Evolutionary conservation across 2,888 invertebrate genomes (phyloP).

Genomic region (Neuroscelio doddi): DNA sequence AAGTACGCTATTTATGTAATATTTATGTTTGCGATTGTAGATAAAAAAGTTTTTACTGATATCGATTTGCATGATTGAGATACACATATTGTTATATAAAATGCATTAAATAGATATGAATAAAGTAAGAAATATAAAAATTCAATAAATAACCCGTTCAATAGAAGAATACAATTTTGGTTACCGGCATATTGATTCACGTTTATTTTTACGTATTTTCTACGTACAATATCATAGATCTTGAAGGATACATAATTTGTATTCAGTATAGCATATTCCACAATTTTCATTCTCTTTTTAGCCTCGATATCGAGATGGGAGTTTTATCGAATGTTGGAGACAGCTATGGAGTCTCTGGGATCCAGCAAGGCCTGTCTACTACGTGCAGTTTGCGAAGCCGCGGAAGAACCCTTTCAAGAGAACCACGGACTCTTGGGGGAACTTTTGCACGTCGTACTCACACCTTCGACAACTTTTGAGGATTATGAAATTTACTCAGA

Average conservation of each 20-base stretch:
- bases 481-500: conserved; percentile 77
- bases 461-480: conserved; percentile 81
- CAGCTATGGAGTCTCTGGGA: conserved; percentile 71
- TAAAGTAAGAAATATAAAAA: no score
- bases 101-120: no score
- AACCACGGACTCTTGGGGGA: conserved; percentile 83
- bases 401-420: conserved; percentile 79
- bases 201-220: not conserved
- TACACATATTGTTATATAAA: no score
- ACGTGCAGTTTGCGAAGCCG: conserved; percentile 84
- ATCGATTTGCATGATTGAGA: no score
- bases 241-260: conserved; percentile 23
- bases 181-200: no score
- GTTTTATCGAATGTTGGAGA: conserved; percentile 78
- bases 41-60: no score
- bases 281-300: conserved; percentile 38
- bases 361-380: conserved; percentile 78
- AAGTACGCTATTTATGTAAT: conserved; percentile 35
- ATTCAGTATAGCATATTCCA: conserved; percentile 29
- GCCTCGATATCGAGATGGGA: conserved; percentile 73
- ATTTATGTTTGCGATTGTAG: not conserved
- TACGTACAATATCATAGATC: not conserved
- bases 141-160: no score
- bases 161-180: no score
- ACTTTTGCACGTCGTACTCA: conserved; percentile 83